Percentiles rank a stretch among this genome's conserved stretches.
Evolutionary conservation across 2,797 vertebrate species (phyloP).

Genomic region (Kryptolebias ocellatus): DNA sequence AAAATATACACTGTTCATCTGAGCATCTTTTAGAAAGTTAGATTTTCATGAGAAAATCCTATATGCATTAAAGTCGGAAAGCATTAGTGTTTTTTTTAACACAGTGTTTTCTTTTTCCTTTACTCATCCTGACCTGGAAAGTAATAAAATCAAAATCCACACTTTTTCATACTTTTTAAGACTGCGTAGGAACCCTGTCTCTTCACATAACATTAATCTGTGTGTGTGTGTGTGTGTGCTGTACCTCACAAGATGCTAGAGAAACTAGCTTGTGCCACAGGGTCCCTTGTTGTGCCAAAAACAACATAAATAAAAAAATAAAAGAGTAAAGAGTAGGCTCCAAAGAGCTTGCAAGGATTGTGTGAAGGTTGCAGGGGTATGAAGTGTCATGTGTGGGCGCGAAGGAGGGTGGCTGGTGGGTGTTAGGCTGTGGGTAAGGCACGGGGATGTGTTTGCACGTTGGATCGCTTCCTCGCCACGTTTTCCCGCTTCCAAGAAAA

Average conservation of each 20-base stretch:
- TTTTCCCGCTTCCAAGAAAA: slow-evolving; percentile 5
- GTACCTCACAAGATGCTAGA: slow-evolving; percentile 32
- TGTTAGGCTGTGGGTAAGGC: slow-evolving; percentile 2
- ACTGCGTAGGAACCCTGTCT: too few species aligned
- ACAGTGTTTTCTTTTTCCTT: too few species aligned
- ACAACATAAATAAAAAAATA: too few species aligned
- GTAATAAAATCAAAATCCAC: too few species aligned
- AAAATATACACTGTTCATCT: too few species aligned
- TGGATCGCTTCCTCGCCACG: neutral
- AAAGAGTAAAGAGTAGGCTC: slow-evolving; percentile 6
- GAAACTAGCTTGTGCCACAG: slow-evolving; percentile 27
- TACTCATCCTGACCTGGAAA: too few species aligned
- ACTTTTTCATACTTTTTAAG: too few species aligned
- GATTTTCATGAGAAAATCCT: too few species aligned
- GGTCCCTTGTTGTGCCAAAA: slow-evolving; percentile 17
- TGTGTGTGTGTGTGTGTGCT: slow-evolving; percentile 19
- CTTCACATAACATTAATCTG: neutral
- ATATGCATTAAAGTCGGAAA: too few species aligned
- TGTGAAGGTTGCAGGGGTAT: slow-evolving; percentile 26
- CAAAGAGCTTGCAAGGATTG: slow-evolving; percentile 45
- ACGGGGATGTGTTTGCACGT: neutral
- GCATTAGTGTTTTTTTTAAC: too few species aligned
- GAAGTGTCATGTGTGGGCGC: slow-evolving; percentile 23
- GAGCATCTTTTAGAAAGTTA: too few species aligned
- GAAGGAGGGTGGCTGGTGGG: slow-evolving; percentile 5